Percentiles rank a stretch among this genome's conserved stretches.
Conservation (phyloP, 2,797 vertebrate genomes). For the Pipistrellus pygmaeus region DNA sequence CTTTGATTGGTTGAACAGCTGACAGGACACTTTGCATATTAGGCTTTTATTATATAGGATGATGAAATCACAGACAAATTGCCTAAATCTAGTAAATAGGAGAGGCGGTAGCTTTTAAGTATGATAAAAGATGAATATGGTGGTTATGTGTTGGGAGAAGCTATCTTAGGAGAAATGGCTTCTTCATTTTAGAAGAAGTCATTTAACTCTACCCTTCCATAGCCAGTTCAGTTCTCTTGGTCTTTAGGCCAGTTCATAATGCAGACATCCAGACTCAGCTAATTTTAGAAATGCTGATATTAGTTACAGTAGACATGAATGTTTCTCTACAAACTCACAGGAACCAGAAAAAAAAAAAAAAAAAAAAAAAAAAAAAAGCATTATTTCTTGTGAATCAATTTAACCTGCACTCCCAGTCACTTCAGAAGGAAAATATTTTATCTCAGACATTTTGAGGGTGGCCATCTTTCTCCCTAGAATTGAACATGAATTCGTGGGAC, state of each 20-base stretch:
- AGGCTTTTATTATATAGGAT: neutral
- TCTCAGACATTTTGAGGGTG: neutral
- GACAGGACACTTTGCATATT: no score
- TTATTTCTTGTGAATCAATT: slow-evolving; percentile 16
- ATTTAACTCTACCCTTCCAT: neutral
- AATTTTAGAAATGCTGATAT: neutral
- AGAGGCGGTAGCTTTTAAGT: neutral
- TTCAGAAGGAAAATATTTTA: neutral
- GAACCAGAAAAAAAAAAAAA: slow-evolving; percentile 11
- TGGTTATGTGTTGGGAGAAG: neutral
- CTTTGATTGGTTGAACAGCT: no score
- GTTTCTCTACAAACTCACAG: slow-evolving; percentile 14
- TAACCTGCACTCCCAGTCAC: neutral
- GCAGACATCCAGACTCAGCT: neutral
- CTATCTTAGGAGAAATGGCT: neutral
- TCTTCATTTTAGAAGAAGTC: neutral
- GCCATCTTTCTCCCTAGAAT: neutral
- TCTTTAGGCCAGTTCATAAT: neutral
- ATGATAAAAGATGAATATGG: neutral
- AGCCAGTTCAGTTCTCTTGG: neutral
- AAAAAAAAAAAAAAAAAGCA: no score
- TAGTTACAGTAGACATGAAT: neutral
- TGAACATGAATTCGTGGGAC: neutral
- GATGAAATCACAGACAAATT: neutral
- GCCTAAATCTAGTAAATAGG: neutral